Evolutionary conservation across 1,140 invertebrate genomes (phyloP).

Genomic region (Lepidurus packardi): DNA sequence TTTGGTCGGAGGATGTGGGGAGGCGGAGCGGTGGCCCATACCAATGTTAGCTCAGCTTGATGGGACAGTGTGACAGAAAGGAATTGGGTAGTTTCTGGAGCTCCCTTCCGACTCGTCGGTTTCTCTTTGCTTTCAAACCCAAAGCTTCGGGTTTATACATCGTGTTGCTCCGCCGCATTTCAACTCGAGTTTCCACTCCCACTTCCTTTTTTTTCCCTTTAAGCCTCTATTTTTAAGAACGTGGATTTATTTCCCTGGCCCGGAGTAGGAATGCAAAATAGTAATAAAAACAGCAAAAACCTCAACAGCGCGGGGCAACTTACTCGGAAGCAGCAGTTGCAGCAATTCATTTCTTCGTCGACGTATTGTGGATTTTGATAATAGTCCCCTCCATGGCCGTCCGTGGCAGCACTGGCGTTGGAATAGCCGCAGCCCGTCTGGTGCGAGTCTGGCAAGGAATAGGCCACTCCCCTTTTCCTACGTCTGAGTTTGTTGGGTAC

Average conservation of each 20-base stretch:
- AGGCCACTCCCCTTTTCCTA: constrained; percentile 34
- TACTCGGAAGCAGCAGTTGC: constrained; percentile 9
- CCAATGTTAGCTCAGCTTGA: neutral
- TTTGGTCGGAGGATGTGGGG: neutral
- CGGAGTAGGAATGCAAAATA: too few species aligned
- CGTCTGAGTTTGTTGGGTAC: constrained; percentile 57
- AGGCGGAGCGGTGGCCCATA: neutral
- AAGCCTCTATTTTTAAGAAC: too few species aligned
- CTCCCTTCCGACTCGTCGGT: neutral
- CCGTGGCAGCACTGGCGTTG: constrained; percentile 30
- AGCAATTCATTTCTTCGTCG: constrained; percentile 10
- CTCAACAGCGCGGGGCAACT: neutral
- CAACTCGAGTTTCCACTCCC: neutral
- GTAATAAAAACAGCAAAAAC: neutral
- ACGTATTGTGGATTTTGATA: constrained; percentile 16
- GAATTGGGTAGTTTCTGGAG: neutral
- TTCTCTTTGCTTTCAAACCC: neutral
- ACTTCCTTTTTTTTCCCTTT: neutral
- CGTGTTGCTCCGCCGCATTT: neutral
- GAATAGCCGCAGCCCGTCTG: neutral
- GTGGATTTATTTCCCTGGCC: too few species aligned
- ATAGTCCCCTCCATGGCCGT: constrained; percentile 29
- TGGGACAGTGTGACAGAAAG: neutral
- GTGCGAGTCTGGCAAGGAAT: constrained; percentile 22
- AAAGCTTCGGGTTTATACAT: neutral